These are phyloP conservation scores for Daktulosphaira vitifoliae DNA, from an alignment of 1,140 invertebrate genomes.

Conservation along the genomic window DNA sequence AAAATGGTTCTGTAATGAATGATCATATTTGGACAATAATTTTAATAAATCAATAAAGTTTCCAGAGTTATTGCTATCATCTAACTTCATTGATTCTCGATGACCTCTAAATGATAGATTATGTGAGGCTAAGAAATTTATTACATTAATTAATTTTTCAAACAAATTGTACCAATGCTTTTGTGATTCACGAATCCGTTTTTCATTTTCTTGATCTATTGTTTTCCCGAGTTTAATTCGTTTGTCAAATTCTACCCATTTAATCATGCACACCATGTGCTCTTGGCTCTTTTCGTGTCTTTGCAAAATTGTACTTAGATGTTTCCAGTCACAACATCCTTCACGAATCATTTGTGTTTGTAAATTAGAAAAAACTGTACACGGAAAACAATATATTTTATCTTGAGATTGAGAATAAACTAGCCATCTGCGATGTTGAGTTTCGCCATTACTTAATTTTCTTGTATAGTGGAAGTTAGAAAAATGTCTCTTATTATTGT, in stretches of 20 bases:
- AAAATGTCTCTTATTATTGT: too few species aligned
- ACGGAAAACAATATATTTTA: background rate
- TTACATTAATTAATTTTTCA: background rate
- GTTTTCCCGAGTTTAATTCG: background rate
- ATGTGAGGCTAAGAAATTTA: background rate
- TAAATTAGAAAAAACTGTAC: constrained; percentile 5
- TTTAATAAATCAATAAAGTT: constrained; percentile 34
- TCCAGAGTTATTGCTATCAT: constrained; percentile 29
- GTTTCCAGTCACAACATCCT: background rate
- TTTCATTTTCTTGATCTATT: background rate
- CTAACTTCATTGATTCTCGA: background rate
- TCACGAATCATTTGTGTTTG: constrained; percentile 2
- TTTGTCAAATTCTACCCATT: background rate
- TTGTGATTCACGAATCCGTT: too few species aligned
- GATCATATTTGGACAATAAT: constrained; percentile 34
- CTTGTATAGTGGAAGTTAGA: too few species aligned
- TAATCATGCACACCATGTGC: too few species aligned
- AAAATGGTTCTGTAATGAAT: constrained; percentile 30
- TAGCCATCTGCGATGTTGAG: background rate
- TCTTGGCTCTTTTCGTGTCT: background rate
- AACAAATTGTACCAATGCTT: background rate
- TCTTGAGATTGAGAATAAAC: constrained; percentile 4
- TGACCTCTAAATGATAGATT: background rate
- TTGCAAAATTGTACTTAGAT: constrained; percentile 8
- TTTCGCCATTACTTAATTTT: too few species aligned